Percentiles rank a stretch among this genome's conserved stretches.
Conservation (phyloP, 2,113 vertebrate species). For the Tupaia chinensis region DNA sequence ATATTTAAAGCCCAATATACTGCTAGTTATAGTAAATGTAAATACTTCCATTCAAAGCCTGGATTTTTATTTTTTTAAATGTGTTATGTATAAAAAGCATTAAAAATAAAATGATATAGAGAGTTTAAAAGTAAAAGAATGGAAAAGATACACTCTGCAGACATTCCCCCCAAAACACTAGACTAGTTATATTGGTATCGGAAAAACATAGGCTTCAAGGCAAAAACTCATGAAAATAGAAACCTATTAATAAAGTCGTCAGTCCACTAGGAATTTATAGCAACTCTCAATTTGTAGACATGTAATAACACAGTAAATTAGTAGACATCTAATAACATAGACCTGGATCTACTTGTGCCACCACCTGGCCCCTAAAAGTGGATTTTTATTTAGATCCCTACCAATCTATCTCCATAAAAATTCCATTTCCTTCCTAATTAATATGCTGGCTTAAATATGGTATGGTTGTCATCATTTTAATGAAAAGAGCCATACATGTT, state of each 20-base stretch:
- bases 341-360: too few species aligned
- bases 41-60: background rate
- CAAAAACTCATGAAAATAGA: background rate
- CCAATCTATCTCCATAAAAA: background rate
- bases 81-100: background rate
- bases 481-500: background rate
- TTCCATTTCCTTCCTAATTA: background rate
- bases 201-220: background rate
- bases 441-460: constrained; percentile 1
- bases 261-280: background rate
- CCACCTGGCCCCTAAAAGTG: background rate
- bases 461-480: background rate
- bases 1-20: background rate
- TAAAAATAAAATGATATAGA: background rate
- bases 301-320: background rate
- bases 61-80: background rate
- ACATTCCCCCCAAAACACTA: background rate
- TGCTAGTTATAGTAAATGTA: background rate
- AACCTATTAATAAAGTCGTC: constrained; percentile 6
- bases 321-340: too few species aligned
- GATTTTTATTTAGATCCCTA: background rate
- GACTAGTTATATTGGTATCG: background rate
- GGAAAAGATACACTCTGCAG: background rate
- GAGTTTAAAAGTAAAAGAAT: background rate
- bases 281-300: background rate